phyloP scores from a whole-genome alignment of 2,888 invertebrate genomes.

The Spodoptera littoralis region DNA sequence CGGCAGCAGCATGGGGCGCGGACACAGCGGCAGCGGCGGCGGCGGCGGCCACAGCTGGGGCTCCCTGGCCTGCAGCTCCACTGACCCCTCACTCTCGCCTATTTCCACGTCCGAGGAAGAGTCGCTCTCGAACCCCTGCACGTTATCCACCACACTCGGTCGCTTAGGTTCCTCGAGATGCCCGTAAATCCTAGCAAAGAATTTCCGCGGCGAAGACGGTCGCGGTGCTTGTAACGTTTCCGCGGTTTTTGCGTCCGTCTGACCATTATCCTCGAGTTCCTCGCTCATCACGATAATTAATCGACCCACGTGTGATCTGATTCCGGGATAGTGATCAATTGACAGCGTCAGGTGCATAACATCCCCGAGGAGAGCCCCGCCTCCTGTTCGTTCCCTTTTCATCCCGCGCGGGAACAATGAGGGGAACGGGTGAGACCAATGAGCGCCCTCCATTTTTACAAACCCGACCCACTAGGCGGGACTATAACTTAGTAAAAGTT shows the following conservation, averaged over 20 bases:
- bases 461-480: conserved; percentile 72
- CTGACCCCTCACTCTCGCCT: conserved; percentile 65
- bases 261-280: conserved; percentile 56
- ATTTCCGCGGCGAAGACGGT: conserved; percentile 94
- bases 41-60: conserved; percentile 75
- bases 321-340: conserved; percentile 74
- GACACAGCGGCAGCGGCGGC: conserved; percentile 81
- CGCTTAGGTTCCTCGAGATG: conserved; percentile 89
- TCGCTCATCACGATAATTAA: conserved; percentile 64
- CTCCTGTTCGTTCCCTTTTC: conserved; percentile 67
- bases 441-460: conserved; percentile 38
- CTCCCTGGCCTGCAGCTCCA: conserved; percentile 51
- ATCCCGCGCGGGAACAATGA: conserved; percentile 59
- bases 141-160: conserved; percentile 61
- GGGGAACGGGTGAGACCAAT: conserved; percentile 76
- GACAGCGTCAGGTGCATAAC: conserved; percentile 75
- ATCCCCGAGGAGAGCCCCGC: conserved; percentile 71
- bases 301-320: conserved; percentile 67
- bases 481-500: conserved; percentile 50
- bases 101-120: conserved; percentile 86
- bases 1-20: conserved; percentile 79
- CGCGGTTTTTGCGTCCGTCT: conserved; percentile 64
- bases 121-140: conserved; percentile 72
- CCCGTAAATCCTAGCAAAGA: conserved; percentile 94
- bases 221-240: conserved; percentile 71